Conservation (phyloP, 2,888 invertebrate genomes). For the Pristionchus exspectatus region DNA sequence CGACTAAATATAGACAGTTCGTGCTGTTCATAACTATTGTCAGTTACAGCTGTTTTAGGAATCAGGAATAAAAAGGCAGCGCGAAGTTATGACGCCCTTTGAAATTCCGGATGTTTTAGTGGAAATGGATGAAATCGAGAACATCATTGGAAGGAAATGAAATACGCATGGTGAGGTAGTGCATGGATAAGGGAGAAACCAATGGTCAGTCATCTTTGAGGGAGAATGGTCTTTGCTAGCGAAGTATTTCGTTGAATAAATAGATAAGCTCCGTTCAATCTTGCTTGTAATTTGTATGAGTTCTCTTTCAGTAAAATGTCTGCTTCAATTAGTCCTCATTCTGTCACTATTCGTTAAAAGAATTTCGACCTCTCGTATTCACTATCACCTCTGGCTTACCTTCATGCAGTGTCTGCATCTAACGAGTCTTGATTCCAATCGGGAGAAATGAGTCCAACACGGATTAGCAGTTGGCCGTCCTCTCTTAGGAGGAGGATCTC, state of each 20-base stretch:
- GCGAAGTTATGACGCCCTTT: neutral
- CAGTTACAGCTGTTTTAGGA: neutral
- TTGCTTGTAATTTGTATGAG: too few relatives aligned
- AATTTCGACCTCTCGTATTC: neutral
- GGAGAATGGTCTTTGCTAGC: too few relatives aligned
- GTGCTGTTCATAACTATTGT: neutral
- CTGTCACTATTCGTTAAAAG: too few relatives aligned
- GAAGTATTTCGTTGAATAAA: too few relatives aligned
- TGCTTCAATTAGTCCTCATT: too few relatives aligned
- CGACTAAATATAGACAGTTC: neutral
- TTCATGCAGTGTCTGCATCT: neutral
- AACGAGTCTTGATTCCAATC: slow-evolving; percentile 9
- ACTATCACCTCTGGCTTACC: neutral
- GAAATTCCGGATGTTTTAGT: neutral
- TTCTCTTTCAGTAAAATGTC: too few relatives aligned
- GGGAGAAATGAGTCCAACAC: slow-evolving; percentile 3
- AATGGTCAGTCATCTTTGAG: too few relatives aligned
- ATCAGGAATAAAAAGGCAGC: too few relatives aligned
- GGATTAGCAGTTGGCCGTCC: slow-evolving; percentile 40
- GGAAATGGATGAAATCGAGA: neutral
- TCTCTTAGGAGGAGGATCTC: slow-evolving; percentile 8
- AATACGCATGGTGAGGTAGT: neutral
- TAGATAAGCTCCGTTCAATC: too few relatives aligned
- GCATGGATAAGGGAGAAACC: neutral
- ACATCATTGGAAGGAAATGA: neutral